Evolutionary conservation across 2,888 invertebrate genomes (phyloP).

Genomic region (Mycalesis mineus): DNA sequence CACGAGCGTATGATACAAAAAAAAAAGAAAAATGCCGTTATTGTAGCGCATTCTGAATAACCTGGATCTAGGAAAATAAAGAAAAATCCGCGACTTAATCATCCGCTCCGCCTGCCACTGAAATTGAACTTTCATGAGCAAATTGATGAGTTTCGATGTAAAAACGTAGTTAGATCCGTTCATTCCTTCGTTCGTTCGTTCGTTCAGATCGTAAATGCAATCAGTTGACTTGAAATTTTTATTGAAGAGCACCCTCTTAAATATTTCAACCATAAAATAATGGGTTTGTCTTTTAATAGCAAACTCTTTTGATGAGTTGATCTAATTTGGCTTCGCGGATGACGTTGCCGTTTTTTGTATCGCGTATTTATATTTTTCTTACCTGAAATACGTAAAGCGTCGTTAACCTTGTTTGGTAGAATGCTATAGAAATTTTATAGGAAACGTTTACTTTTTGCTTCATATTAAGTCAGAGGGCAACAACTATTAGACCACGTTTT

Average conservation of each 20-base stretch:
- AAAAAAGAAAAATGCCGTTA: not conserved
- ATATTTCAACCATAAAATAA: slow-evolving; percentile 1
- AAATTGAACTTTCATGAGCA: slow-evolving; percentile 35
- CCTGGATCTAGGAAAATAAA: slow-evolving; percentile 29
- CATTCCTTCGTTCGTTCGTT: too few species aligned
- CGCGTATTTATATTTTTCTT: not conserved
- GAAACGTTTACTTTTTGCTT: too few species aligned
- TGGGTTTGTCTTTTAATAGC: slow-evolving; percentile 3
- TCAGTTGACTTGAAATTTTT: slow-evolving; percentile 14
- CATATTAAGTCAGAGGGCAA: too few species aligned
- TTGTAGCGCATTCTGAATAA: slow-evolving; percentile 18
- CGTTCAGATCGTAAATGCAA: slow-evolving; percentile 14
- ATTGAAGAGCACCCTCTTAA: not conserved
- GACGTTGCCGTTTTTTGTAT: not conserved
- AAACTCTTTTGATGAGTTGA: not conserved
- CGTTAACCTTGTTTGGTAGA: too few species aligned
- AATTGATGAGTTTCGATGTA: slow-evolving; percentile 33
- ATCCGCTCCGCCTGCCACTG: slow-evolving; percentile 34
- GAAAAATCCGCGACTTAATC: slow-evolving; percentile 32
- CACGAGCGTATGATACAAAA: not conserved
- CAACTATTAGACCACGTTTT: too few species aligned
- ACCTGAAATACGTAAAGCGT: too few species aligned
- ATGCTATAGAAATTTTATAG: too few species aligned
- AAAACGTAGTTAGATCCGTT: slow-evolving; percentile 24
- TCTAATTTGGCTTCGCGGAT: not conserved